phyloP scores from a whole-genome alignment of 2,113 vertebrate species.

The Myodes glareolus region DNA sequence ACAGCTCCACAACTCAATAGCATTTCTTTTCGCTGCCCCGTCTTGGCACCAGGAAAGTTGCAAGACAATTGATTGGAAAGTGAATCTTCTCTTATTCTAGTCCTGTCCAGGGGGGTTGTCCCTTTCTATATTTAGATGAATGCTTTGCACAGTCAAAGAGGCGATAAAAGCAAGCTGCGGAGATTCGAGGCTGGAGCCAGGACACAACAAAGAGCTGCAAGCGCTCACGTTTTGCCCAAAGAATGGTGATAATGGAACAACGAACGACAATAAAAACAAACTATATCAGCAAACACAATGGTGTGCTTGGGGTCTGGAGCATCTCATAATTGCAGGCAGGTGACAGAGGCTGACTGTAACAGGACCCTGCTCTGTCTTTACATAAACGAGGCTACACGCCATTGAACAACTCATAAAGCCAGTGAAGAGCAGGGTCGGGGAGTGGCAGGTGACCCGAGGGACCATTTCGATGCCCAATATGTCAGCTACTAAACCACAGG shows the following conservation, averaged over 20 bases:
- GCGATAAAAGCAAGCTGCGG: slow-evolving; percentile 55
- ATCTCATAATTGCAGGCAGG: neutral
- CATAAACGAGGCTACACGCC: neutral
- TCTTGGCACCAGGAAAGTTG: slow-evolving; percentile 37
- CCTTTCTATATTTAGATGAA: slow-evolving; percentile 74
- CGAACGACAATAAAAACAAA: slow-evolving; percentile 32
- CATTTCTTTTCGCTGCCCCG: neutral
- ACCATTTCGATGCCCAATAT: no score
- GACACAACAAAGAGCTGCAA: slow-evolving; percentile 14
- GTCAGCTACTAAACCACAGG: neutral
- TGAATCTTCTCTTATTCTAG: neutral
- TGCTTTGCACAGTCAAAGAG: slow-evolving; percentile 50
- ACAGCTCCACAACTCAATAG: neutral
- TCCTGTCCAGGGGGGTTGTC: neutral
- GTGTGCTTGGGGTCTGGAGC: neutral
- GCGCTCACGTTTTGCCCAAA: neutral
- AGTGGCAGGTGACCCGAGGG: neutral
- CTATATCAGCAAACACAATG: neutral
- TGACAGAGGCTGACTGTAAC: neutral
- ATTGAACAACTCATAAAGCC: neutral
- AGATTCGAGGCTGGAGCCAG: slow-evolving; percentile 12
- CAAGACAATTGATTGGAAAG: slow-evolving; percentile 57
- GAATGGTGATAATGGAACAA: slow-evolving; percentile 31
- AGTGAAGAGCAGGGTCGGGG: accelerated
- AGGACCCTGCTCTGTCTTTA: neutral